Base-by-base conservation (phyloP, 2,113 vertebrate species). In the Odontesthes bonariensis region DNA sequence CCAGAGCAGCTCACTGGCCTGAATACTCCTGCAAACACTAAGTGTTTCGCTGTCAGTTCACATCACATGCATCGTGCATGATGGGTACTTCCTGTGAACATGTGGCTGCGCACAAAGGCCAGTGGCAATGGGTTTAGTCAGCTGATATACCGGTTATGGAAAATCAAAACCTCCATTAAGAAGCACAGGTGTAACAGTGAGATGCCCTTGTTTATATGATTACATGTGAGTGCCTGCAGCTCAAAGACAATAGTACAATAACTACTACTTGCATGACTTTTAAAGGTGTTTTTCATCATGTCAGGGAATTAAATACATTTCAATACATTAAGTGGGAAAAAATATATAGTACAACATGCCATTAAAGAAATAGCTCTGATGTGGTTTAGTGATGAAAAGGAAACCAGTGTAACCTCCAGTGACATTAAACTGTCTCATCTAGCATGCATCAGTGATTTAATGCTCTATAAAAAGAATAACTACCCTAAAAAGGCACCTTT, bases 1-100 rank as follows among this genome's bases (percentile, higher is more conserved):
- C 70, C 60, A 62, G 84, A 88, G 85, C 70, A 49, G 80, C 78
- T 84, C 75, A 81, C 51, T 89, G 90, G 86, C 92, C 92, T 86
- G 86, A 88, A 92, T 91, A 89, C 87, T 88, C 77, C 52, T 73
- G 62, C 31, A 14, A 82, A 79, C 70, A 58, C 74, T 88, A 84
- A 91, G 91, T 91, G 91, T 91, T 71, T 83, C 7, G n/a, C 79
- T 92, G 92, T 92, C 92, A 91, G 75, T 57, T 89, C 85, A 56
- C 63, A 90, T 94, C 79, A 90, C 71, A 74, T 63, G 77, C 76
- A 70, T 69, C 51, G 72, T 68, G 44, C 59, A 52, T 90, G 91
- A 92, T 78, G 73, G 64, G 64, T 64, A 78, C 80, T 77, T 74
- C 53, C 60, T 77, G 44, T 11, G 46, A 78, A 53, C 75, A 52